Evolutionary conservation across 2,113 vertebrate species (phyloP).

Genomic region (Oryzias celebensis): DNA sequence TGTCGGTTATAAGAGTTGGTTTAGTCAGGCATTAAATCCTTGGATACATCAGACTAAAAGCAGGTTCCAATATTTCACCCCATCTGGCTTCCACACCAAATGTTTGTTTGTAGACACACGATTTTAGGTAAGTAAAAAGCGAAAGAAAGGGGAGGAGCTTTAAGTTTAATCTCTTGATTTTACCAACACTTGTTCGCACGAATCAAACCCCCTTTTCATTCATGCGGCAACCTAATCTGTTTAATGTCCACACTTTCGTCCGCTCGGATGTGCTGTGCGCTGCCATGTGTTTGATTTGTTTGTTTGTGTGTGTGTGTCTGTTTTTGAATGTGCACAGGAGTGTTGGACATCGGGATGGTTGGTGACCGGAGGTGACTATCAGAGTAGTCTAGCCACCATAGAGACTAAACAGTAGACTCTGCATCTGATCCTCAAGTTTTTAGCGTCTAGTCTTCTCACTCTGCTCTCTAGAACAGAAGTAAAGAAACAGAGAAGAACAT

Average conservation of each 20-base stretch:
- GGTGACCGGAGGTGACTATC: slow-evolving; percentile 84
- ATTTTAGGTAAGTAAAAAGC: not conserved
- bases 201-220: slow-evolving; percentile 3
- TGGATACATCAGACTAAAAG: too few relatives aligned
- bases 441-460: slow-evolving; percentile 78
- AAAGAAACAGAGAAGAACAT: slow-evolving; percentile 5
- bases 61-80: not conserved
- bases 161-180: not conserved
- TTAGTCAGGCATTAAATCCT: too few relatives aligned
- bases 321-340: slow-evolving; percentile 82
- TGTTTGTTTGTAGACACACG: not conserved
- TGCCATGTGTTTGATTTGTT: slow-evolving; percentile 75
- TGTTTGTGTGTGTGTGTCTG: slow-evolving; percentile 76
- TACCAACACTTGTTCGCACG: not conserved
- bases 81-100: not conserved
- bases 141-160: not conserved
- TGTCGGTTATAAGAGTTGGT: too few relatives aligned
- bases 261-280: slow-evolving; percentile 61
- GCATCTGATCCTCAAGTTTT: slow-evolving; percentile 78
- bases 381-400: slow-evolving; percentile 81
- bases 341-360: slow-evolving; percentile 80
- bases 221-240: slow-evolving; percentile 44
- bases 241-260: slow-evolving; percentile 61
- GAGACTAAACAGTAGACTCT: slow-evolving; percentile 80
- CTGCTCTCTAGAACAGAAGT: slow-evolving; percentile 70